phyloP scores from a whole-genome alignment of 2,797 vertebrate genomes.

The Benthosema pterotum region DNA sequence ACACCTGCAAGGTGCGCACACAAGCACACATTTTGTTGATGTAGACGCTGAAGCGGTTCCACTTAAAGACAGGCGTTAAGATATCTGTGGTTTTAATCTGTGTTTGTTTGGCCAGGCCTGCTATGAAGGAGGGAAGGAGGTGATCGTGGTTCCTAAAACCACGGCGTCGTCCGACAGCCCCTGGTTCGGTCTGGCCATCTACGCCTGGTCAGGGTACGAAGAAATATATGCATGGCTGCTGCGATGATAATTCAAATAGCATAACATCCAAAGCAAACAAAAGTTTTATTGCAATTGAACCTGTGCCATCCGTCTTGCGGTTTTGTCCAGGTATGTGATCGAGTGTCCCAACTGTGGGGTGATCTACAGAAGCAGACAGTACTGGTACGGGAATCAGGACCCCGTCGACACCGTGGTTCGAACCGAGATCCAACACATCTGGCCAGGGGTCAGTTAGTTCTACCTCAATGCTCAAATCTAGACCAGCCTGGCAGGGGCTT shows the following conservation, averaged over 20 bases:
- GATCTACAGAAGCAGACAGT: conserved; percentile 96
- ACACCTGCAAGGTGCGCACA: conserved; percentile 91
- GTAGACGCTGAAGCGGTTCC: too few relatives aligned
- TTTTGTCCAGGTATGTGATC: conserved; percentile 90
- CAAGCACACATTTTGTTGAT: neutral
- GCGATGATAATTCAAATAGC: too few relatives aligned
- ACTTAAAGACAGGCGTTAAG: too few relatives aligned
- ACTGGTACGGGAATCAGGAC: conserved; percentile 99
- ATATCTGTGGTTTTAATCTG: conserved; percentile 12
- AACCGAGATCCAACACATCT: conserved; percentile 97
- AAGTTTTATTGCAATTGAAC: neutral
- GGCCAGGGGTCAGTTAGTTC: conserved; percentile 89
- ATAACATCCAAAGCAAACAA: too few relatives aligned
- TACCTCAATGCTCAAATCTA: neutral
- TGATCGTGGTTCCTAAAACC: conserved; percentile 97
- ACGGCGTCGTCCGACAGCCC: conserved; percentile 98
- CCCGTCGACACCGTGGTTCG: conserved; percentile 97
- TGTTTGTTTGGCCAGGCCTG: conserved; percentile 83
- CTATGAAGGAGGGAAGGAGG: conserved; percentile 96
- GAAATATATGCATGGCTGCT: neutral
- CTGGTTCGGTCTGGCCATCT: conserved; percentile 97
- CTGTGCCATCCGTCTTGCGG: conserved; percentile 2
- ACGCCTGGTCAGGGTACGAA: conserved; percentile 98
- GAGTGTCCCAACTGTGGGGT: conserved; percentile 96
- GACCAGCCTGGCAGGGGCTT: conserved; percentile 1